Conservation (phyloP, 2,797 vertebrate species). For the Holocentrus rufus region DNA sequence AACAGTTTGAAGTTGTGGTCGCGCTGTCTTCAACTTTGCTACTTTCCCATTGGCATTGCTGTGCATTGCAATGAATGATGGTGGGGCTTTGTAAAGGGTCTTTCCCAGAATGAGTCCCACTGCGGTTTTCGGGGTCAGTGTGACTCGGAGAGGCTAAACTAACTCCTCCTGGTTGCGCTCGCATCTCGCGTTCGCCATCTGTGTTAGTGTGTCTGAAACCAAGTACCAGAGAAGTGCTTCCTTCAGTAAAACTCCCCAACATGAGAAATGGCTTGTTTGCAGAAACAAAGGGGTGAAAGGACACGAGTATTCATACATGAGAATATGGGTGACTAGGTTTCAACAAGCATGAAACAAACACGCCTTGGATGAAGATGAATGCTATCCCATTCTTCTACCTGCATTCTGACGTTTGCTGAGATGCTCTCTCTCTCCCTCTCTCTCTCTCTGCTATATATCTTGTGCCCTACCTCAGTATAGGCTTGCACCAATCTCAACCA, state of each 20-base stretch:
- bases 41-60: conserved; percentile 53
- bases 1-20: conserved; percentile 55
- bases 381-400: not conserved
- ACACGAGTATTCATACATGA: not conserved
- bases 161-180: conserved; percentile 30
- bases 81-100: conserved; percentile 53
- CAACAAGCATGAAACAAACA: not conserved
- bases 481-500: not conserved
- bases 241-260: conserved; percentile 18
- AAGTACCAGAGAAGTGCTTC: conserved; percentile 48
- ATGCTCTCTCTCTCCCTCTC: not conserved
- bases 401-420: not conserved
- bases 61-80: conserved; percentile 56
- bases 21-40: conserved; percentile 47
- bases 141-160: conserved; percentile 57
- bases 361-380: too few relatives aligned
- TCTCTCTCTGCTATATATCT: not conserved
- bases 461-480: not conserved
- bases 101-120: conserved; percentile 71
- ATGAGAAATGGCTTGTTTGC: not conserved
- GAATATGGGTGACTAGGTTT: not conserved
- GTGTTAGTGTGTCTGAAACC: conserved; percentile 28
- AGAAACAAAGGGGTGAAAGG: not conserved
- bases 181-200: conserved; percentile 34
- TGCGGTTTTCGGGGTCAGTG: conserved; percentile 64